A percentile compares a stretch with the other conserved stretches of the same genome.
phyloP scores from a whole-genome alignment of 1,140 invertebrate species.

The Wiebesia pumilae region DNA sequence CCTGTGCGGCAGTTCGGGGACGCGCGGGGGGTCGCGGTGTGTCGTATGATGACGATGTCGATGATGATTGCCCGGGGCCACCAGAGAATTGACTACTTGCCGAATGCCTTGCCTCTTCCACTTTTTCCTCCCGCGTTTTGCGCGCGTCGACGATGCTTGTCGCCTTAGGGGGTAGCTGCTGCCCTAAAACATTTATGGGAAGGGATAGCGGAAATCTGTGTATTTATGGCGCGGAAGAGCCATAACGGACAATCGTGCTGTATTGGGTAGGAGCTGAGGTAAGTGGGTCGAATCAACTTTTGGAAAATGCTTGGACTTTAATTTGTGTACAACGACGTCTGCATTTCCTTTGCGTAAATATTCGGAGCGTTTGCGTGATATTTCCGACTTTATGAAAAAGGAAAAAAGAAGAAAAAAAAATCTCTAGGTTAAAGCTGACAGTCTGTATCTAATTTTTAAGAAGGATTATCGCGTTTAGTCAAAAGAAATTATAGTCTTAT shows the following conservation, averaged over 20 bases:
- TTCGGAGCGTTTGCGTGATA: too few relatives aligned
- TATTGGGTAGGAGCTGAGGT: neutral
- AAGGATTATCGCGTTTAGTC: too few relatives aligned
- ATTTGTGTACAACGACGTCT: too few relatives aligned
- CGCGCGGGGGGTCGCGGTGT: neutral
- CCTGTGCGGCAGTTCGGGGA: neutral
- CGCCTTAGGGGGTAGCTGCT: neutral
- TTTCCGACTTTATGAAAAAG: too few relatives aligned
- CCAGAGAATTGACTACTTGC: neutral
- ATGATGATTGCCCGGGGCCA: neutral
- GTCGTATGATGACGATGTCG: neutral
- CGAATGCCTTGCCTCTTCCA: neutral
- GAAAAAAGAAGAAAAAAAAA: too few relatives aligned
- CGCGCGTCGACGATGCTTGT: neutral
- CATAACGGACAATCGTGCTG: neutral
- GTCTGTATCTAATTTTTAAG: too few relatives aligned
- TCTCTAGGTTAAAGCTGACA: too few relatives aligned
- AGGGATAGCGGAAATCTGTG: neutral
- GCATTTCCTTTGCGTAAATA: too few relatives aligned
- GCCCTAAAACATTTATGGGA: neutral
- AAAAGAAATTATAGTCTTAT: too few relatives aligned
- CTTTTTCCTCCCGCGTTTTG: neutral
- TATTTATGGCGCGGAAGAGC: neutral
- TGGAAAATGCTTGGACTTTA: too few relatives aligned
- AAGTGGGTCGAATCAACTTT: neutral